These are phyloP conservation scores for Agriopis marginaria DNA, from an alignment of 2,888 invertebrate genomes.

Conservation along the genomic window DNA sequence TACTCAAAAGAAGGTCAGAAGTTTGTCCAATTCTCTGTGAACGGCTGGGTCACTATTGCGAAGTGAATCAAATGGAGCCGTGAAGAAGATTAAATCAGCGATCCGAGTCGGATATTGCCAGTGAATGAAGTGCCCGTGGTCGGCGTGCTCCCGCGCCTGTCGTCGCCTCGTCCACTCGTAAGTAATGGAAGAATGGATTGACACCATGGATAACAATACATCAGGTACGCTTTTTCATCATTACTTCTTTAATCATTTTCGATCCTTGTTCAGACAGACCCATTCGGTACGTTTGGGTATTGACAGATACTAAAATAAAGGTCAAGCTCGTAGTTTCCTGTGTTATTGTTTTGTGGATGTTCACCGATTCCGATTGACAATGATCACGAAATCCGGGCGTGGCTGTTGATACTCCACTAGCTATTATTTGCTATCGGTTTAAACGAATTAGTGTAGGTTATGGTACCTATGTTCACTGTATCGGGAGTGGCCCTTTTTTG, in stretches of 20 bases:
- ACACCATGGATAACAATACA: constrained; percentile 39
- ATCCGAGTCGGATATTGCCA: constrained; percentile 62
- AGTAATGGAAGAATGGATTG: constrained; percentile 46
- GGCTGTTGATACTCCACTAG: constrained; percentile 61
- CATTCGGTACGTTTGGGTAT: background rate
- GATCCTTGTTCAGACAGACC: too few species aligned
- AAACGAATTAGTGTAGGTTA: constrained; percentile 67
- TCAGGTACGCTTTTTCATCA: constrained; percentile 39
- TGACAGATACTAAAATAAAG: constrained; percentile 25
- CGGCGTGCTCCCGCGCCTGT: constrained; percentile 27
- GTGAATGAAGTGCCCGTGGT: constrained; percentile 67
- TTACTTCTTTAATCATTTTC: background rate
- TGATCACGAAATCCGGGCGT: constrained; percentile 67
- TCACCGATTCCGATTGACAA: constrained; percentile 47
- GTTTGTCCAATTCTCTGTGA: constrained; percentile 73
- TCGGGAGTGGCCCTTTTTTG: constrained; percentile 53
- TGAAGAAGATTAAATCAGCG: constrained; percentile 63
- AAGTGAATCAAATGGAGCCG: constrained; percentile 65
- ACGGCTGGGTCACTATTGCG: constrained; percentile 69
- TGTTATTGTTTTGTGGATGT: constrained; percentile 40
- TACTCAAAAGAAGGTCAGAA: constrained; percentile 74
- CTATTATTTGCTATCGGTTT: constrained; percentile 55
- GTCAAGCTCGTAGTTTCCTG: constrained; percentile 26
- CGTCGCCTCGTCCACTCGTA: constrained; percentile 34
- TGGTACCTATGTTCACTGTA: constrained; percentile 51